Conservation (phyloP, 2,113 vertebrate species). For the Malurus cyaneus region DNA sequence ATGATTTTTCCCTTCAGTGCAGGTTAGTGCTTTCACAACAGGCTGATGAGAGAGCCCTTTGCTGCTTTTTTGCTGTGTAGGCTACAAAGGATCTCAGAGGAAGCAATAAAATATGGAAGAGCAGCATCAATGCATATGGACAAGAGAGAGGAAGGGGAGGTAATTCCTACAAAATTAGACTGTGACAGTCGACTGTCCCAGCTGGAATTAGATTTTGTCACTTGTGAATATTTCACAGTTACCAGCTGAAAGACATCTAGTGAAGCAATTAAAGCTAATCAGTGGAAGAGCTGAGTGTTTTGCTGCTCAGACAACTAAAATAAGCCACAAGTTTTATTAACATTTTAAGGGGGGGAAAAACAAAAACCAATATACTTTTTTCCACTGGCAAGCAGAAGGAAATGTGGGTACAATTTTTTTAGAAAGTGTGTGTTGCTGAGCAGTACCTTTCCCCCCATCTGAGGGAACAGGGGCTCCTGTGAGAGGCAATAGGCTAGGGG, state of each 20-base stretch:
- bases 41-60: neutral
- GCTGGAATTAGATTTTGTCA: slow-evolving; percentile 6
- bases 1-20: neutral
- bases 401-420: neutral
- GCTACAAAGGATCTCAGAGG: neutral
- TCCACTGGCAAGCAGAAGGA: neutral
- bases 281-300: neutral
- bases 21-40: neutral
- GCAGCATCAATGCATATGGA: neutral
- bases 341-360: neutral
- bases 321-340: neutral
- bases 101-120: neutral
- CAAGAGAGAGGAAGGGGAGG: neutral
- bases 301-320: neutral
- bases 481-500: neutral
- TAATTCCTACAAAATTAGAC: neutral
- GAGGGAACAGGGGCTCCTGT: neutral
- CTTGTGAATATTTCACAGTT: slow-evolving; percentile 22
- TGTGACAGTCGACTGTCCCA: neutral
- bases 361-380: neutral
- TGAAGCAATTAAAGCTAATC: slow-evolving; percentile 34
- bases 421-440: rapidly evolving
- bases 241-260: slow-evolving; percentile 27
- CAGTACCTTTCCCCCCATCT: rapidly evolving
- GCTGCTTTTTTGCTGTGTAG: neutral